phyloP scores from a whole-genome alignment of 1,140 invertebrate species.

The Pararge aegeria region DNA sequence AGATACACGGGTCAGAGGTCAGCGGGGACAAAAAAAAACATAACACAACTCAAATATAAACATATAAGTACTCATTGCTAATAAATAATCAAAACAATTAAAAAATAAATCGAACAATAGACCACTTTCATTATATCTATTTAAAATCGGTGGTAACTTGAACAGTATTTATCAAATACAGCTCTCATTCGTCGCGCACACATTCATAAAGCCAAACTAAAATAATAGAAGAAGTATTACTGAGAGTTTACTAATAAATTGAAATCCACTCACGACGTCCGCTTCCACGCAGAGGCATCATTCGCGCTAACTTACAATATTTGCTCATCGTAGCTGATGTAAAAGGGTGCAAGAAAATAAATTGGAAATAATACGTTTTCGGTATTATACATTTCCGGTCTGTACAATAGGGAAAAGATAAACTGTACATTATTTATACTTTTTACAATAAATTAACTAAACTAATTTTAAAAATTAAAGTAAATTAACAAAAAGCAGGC shows the following conservation, averaged over 20 bases:
- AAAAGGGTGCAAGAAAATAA: conserved; percentile 88
- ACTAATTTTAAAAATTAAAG: conserved; percentile 72
- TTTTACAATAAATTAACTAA: conserved; percentile 79
- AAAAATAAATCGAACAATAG: conserved; percentile 57
- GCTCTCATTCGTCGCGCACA: conserved; percentile 55
- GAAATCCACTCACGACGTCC: conserved; percentile 54
- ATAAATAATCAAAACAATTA: conserved; percentile 70
- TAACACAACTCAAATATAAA: conserved; percentile 77
- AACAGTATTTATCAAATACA: conserved; percentile 29
- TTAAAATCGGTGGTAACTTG: conserved; percentile 15
- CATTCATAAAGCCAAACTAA: conserved; percentile 73
- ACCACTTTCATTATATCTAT: conserved; percentile 48
- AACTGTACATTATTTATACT: conserved; percentile 78
- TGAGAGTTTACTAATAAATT: conserved; percentile 47
- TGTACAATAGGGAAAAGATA: conserved; percentile 77
- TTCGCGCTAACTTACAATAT: conserved; percentile 89
- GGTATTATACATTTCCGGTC: conserved; percentile 81
- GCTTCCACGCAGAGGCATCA: conserved; percentile 52
- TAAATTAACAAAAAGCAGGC: conserved; percentile 81
- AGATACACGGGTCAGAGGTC: conserved; percentile 82
- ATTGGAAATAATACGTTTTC: conserved; percentile 84
- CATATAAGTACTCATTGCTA: conserved; percentile 75
- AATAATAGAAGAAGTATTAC: conserved; percentile 57
- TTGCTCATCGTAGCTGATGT: conserved; percentile 87
- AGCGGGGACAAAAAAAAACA: conserved; percentile 79